phyloP scores from a whole-genome alignment of 2,888 invertebrate genomes.

The Hirtodrosophila cameraria region DNA sequence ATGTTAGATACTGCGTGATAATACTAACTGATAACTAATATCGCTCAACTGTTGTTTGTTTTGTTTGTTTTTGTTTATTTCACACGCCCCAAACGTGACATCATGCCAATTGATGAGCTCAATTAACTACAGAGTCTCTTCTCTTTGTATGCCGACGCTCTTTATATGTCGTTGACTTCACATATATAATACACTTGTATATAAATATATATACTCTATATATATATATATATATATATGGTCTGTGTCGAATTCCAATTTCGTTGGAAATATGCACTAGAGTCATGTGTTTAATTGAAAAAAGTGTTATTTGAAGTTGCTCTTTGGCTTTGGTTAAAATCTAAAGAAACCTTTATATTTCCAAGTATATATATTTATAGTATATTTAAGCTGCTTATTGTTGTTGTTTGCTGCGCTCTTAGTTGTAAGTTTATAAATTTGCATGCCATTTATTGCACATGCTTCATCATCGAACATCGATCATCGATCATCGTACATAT shows the following conservation, averaged over 20 bases:
- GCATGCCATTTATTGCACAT: slow-evolving; percentile 45
- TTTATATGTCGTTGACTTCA: too few relatives aligned
- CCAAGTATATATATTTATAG: neutral
- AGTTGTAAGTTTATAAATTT: slow-evolving; percentile 24
- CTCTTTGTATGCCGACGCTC: neutral
- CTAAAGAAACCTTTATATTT: neutral
- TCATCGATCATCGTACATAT: slow-evolving; percentile 40
- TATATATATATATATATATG: slow-evolving; percentile 3
- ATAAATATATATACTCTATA: neutral
- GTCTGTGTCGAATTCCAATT: slow-evolving; percentile 9
- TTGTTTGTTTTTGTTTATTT: slow-evolving; percentile 9
- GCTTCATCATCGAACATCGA: slow-evolving; percentile 21
- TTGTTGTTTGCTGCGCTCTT: neutral
- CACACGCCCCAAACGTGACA: slow-evolving; percentile 56
- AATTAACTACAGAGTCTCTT: slow-evolving; percentile 35
- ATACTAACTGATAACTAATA: slow-evolving; percentile 50
- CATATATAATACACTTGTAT: too few relatives aligned
- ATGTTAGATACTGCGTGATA: slow-evolving; percentile 37
- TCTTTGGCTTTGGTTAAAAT: neutral
- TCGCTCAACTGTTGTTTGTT: slow-evolving; percentile 10
- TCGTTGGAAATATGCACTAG: neutral
- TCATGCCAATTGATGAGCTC: slow-evolving; percentile 58
- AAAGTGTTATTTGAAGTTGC: neutral
- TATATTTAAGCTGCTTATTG: neutral
- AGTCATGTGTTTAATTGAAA: neutral